A percentile compares a stretch with the other conserved stretches of the same genome.
These are phyloP conservation scores for Muricea muricata DNA, from an alignment of 92 coral and sea anemone species.

Conservation along the genomic window DNA sequence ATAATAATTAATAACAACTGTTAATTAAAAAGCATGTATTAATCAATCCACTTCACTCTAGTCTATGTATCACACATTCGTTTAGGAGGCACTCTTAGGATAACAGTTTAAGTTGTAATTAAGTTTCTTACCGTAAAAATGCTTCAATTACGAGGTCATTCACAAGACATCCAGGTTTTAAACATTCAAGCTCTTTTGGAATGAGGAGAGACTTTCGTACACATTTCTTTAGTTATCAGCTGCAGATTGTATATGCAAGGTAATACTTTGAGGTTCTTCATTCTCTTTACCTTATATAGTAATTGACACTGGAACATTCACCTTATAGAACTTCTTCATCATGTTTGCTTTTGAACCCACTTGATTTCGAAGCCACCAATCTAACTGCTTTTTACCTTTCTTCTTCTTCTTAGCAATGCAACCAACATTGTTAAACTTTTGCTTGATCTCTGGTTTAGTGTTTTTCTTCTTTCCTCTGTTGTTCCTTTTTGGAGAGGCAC, in stretches of 20 bases:
- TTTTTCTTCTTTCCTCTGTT: too few relatives aligned
- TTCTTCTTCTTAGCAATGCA: conserved; percentile 31
- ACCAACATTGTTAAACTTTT: conserved; percentile 28
- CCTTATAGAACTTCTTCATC: conserved; percentile 29
- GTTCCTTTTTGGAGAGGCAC: conserved; percentile 33
- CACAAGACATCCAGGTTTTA: conserved; percentile 29
- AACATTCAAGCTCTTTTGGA: conserved; percentile 28
- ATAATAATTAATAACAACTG: neutral
- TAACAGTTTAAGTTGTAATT: too few relatives aligned
- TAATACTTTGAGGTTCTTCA: neutral
- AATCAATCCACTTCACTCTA: neutral
- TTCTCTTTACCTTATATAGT: neutral
- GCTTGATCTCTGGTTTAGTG: too few relatives aligned
- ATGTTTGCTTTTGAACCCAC: conserved; percentile 45
- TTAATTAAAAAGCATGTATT: neutral
- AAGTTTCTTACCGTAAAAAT: neutral
- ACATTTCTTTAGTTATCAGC: neutral
- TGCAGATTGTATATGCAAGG: neutral
- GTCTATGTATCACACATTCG: too few relatives aligned
- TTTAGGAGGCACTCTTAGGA: too few relatives aligned
- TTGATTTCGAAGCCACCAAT: conserved; percentile 43
- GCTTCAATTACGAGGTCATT: conserved; percentile 45
- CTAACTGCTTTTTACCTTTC: conserved; percentile 17
- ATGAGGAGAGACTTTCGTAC: neutral
- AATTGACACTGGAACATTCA: conserved; percentile 20